phyloP scores from a whole-genome alignment of 1,140 invertebrate species.

The Zaprionus lachaisei region DNA sequence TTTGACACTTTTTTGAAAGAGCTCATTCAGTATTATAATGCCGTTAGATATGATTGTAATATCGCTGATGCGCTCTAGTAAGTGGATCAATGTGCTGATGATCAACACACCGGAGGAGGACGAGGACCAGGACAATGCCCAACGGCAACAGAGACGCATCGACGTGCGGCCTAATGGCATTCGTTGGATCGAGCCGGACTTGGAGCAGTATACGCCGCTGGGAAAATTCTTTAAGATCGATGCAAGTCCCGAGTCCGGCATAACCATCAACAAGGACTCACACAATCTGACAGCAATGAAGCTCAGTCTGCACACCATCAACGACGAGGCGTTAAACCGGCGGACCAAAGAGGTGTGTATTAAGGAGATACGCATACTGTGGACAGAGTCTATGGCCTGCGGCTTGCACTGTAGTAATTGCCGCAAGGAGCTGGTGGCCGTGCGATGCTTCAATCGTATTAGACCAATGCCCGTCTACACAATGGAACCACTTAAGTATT shows the following conservation, averaged over 20 bases:
- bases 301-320: conserved; percentile 12
- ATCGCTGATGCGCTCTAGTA: conserved; percentile 11
- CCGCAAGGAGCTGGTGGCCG: conserved; percentile 22
- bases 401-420: conserved; percentile 51
- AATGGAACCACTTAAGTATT: conserved; percentile 28
- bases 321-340: conserved; percentile 9
- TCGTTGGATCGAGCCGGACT: conserved; percentile 32
- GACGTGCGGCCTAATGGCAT: conserved; percentile 34
- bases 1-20: neutral
- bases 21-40: conserved; percentile 25
- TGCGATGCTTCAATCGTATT: conserved; percentile 21
- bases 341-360: conserved; percentile 12
- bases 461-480: conserved; percentile 28
- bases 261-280: neutral
- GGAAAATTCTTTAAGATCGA: conserved; percentile 35
- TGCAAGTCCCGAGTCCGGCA: neutral
- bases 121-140: neutral
- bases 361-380: neutral
- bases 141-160: conserved; percentile 2
- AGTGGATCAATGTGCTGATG: conserved; percentile 46
- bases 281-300: conserved; percentile 24
- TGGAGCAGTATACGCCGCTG: conserved; percentile 45
- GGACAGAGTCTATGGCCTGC: neutral
- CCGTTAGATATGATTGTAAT: conserved; percentile 50
- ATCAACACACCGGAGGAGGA: conserved; percentile 41